Evolutionary conservation across 2,797 vertebrate genomes (phyloP).

Genomic region (Mormyrops attenuatus): DNA sequence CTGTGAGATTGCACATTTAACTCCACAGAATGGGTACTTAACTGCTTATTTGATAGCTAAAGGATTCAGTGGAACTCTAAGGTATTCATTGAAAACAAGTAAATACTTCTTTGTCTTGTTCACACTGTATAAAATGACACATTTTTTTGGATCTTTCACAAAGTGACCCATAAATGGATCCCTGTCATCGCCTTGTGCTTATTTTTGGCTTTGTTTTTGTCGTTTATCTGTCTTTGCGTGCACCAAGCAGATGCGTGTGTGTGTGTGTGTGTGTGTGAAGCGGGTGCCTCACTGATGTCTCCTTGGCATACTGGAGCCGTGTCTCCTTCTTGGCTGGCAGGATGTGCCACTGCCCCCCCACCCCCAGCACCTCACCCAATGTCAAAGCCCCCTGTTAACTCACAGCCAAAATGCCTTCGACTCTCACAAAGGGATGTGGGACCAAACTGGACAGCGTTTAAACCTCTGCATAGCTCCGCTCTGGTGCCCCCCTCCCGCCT

Average conservation of each 20-base stretch:
- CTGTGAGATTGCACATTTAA: neutral
- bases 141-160: neutral
- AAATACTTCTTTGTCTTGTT: neutral
- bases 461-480: neutral
- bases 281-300: neutral
- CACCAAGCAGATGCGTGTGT: neutral
- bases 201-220: neutral
- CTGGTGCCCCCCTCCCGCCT: neutral
- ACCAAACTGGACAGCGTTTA: neutral
- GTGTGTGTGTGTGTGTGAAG: neutral
- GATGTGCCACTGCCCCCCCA: neutral
- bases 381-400: conserved; percentile 13
- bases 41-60: neutral
- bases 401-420: conserved; percentile 11
- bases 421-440: neutral
- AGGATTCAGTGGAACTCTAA: neutral
- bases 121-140: neutral
- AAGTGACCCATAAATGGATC: neutral
- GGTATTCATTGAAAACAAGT: neutral
- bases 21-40: neutral
- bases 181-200: neutral
- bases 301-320: neutral
- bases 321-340: conserved; percentile 1
- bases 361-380: neutral
- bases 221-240: neutral